Evolutionary conservation across 2,888 invertebrate species (phyloP).

Genomic region (Ischnus inquisitorius): DNA sequence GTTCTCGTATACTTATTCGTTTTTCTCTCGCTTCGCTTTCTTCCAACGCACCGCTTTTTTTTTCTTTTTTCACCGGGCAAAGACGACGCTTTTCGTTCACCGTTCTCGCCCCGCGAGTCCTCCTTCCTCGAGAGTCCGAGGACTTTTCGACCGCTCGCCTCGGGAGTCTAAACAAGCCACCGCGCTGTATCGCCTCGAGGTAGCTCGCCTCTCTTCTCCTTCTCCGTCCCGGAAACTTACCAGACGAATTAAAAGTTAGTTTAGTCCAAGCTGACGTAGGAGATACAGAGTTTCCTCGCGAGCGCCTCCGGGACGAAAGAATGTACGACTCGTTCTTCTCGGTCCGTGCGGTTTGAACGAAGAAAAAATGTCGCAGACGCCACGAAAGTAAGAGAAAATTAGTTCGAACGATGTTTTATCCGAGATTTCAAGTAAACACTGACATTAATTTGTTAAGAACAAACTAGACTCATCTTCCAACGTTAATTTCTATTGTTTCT

Average conservation of each 20-base stretch:
- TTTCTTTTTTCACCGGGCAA: constrained; percentile 75
- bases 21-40: constrained; percentile 57
- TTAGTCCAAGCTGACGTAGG: constrained; percentile 4
- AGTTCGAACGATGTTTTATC: constrained; percentile 19
- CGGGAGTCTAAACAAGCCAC: constrained; percentile 77
- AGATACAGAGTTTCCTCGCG: constrained; percentile 16
- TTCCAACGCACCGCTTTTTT: constrained; percentile 64
- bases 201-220: constrained; percentile 46
- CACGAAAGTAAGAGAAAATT: constrained; percentile 28
- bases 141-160: constrained; percentile 66
- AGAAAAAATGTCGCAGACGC: constrained; percentile 2
- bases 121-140: constrained; percentile 27
- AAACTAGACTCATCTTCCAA: too few relatives aligned
- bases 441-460: background rate
- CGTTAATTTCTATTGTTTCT: too few relatives aligned
- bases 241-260: constrained; percentile 81
- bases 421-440: background rate
- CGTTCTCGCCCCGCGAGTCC: constrained; percentile 34
- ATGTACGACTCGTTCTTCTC: background rate
- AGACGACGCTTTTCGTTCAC: constrained; percentile 39
- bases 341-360: background rate
- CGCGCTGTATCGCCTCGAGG: constrained; percentile 68
- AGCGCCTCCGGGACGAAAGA: constrained; percentile 1
- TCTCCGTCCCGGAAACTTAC: constrained; percentile 75
- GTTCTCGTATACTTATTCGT: constrained; percentile 42